A percentile compares a stretch with the other conserved stretches of the same genome.
Conservation (phyloP, 1,140 invertebrate species). For the Drosophila sp. region DNA sequence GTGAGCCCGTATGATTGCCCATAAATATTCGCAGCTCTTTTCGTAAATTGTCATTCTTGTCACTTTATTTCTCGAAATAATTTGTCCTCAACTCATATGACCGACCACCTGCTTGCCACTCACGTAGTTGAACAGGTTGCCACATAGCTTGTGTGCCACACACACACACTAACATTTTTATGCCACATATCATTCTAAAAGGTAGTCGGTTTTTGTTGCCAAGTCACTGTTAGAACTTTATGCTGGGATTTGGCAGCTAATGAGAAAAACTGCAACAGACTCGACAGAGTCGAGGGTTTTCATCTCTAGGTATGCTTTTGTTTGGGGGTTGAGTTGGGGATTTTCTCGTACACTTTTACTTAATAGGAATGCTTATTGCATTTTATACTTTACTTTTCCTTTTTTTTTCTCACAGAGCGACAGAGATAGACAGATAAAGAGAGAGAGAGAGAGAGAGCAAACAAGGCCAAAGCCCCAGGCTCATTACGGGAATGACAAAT, state of each 20-base stretch:
- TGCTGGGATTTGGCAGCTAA: conserved; percentile 59
- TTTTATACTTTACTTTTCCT: conserved; percentile 69
- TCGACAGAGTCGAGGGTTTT: conserved; percentile 10
- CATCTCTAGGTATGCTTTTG: conserved; percentile 4
- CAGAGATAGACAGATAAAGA: neutral
- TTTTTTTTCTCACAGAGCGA: conserved; percentile 42
- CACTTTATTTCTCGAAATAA: conserved; percentile 2
- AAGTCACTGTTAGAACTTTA: conserved; percentile 53
- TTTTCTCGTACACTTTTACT: conserved; percentile 54
- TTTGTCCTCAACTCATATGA: neutral
- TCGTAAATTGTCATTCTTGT: conserved; percentile 3
- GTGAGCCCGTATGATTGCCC: neutral
- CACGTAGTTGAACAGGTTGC: neutral
- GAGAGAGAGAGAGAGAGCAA: neutral
- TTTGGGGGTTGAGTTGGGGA: conserved; percentile 3
- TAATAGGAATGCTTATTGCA: conserved; percentile 73
- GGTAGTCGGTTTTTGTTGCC: conserved; percentile 35
- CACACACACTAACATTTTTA: neutral
- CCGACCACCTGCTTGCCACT: neutral
- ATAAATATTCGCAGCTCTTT: conserved; percentile 6
- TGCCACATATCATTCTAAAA: conserved; percentile 6
- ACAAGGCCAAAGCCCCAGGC: conserved; percentile 57
- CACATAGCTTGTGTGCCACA: neutral
- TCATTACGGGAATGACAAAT: conserved; percentile 76
- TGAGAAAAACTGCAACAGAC: conserved; percentile 66